These are phyloP conservation scores for Acromyrmex heyeri DNA, from an alignment of 1,140 invertebrate species.

Conservation along the genomic window DNA sequence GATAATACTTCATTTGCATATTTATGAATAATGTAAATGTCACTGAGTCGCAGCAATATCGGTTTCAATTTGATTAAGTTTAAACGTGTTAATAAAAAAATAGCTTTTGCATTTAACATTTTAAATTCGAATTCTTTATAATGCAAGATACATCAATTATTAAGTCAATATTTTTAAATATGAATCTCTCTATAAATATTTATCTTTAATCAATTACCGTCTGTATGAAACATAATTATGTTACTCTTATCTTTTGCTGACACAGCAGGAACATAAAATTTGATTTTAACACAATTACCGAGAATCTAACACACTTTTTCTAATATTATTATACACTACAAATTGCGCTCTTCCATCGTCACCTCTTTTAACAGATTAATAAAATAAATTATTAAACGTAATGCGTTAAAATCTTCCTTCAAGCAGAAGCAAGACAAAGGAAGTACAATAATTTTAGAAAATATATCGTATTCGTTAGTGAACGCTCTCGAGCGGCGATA, in stretches of 20 bases:
- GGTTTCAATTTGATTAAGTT: neutral
- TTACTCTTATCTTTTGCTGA: constrained; percentile 21
- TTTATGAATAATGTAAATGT: constrained; percentile 29
- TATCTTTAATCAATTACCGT: constrained; percentile 9
- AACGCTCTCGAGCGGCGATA: neutral
- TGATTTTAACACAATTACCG: constrained; percentile 1
- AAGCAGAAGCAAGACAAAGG: neutral
- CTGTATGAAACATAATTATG: neutral
- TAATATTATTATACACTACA: neutral
- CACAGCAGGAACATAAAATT: neutral
- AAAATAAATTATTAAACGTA: constrained; percentile 1
- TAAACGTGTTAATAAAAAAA: constrained; percentile 33
- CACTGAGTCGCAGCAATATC: neutral
- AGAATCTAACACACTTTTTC: neutral
- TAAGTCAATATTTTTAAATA: neutral
- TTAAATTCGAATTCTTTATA: constrained; percentile 7
- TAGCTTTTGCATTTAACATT: constrained; percentile 20
- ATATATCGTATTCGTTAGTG: constrained; percentile 4
- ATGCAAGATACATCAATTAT: constrained; percentile 11
- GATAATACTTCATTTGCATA: constrained; percentile 16
- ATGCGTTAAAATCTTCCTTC: neutral
- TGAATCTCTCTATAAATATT: neutral
- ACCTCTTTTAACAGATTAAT: neutral
- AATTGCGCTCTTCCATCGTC: neutral
- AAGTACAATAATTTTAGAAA: constrained; percentile 17